phyloP scores from a whole-genome alignment of 2,888 invertebrate genomes.

The Seira sanloemensis region DNA sequence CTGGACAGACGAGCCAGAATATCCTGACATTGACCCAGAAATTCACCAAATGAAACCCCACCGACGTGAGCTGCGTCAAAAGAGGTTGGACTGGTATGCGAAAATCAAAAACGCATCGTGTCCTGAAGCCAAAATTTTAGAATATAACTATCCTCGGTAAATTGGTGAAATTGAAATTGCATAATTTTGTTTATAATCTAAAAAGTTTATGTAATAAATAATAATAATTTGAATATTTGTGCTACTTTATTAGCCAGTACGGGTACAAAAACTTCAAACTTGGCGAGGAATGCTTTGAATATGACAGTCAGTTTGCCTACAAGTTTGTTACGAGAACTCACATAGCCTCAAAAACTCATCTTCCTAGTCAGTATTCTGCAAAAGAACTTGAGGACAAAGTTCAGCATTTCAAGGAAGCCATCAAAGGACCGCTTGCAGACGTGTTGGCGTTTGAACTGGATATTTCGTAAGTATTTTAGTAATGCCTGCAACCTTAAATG shows the following conservation, averaged over 20 bases:
- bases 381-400: constrained; percentile 76
- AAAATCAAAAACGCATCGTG: constrained; percentile 82
- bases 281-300: constrained; percentile 80
- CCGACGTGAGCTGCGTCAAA: constrained; percentile 76
- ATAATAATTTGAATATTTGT: constrained; percentile 5
- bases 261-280: constrained; percentile 84
- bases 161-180: too few relatives aligned
- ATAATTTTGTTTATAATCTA: too few relatives aligned
- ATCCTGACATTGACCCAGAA: constrained; percentile 82
- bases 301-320: constrained; percentile 82
- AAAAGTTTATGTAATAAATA: too few relatives aligned
- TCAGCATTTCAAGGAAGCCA: constrained; percentile 76
- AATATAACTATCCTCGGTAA: constrained; percentile 84
- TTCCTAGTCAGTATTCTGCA: constrained; percentile 80
- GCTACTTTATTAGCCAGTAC: constrained; percentile 79
- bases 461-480: constrained; percentile 77
- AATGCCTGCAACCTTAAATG: background rate
- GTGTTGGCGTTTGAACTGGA: constrained; percentile 81
- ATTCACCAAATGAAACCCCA: constrained; percentile 74
- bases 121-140: constrained; percentile 89
- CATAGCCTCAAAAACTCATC: constrained; percentile 78
- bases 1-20: constrained; percentile 74
- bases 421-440: constrained; percentile 82
- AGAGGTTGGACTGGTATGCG: constrained; percentile 78
- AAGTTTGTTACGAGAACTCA: constrained; percentile 89